These are phyloP conservation scores for Nothura maculosa DNA, from an alignment of 2,797 vertebrate species.

Conservation along the genomic window DNA sequence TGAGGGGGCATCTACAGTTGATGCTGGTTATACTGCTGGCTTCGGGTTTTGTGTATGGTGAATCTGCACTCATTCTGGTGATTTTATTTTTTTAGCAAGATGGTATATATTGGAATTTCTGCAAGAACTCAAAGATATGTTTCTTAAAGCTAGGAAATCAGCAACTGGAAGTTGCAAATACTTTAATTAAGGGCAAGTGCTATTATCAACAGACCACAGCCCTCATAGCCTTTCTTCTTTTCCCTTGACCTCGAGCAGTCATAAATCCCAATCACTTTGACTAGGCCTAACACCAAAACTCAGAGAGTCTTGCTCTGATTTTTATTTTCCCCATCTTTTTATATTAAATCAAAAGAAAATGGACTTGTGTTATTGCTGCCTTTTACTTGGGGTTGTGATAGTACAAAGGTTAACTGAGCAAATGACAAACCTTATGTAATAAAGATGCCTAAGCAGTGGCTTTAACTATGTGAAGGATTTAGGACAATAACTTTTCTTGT, in stretches of 20 bases:
- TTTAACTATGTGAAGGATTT: not conserved
- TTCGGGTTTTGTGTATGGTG: not conserved
- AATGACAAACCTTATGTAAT: not conserved
- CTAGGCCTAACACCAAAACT: not conserved
- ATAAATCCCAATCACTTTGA: not conserved
- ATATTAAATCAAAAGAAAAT: not conserved
- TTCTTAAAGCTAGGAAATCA: not conserved
- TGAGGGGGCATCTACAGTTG: rapidly evolving
- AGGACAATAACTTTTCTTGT: not conserved
- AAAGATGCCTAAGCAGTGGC: not conserved
- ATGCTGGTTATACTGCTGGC: not conserved
- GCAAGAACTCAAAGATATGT: not conserved
- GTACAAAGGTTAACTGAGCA: not conserved
- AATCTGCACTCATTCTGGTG: not conserved
- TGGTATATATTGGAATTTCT: rapidly evolving
- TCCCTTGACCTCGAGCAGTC: not conserved
- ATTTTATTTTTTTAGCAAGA: not conserved
- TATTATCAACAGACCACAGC: not conserved
- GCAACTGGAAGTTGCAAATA: not conserved
- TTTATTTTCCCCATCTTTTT: not conserved
- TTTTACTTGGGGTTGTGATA: not conserved
- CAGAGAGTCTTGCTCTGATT: not conserved
- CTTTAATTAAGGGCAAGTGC: not conserved
- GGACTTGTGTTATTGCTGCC: not conserved
- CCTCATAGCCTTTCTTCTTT: not conserved